Conservation (phyloP, 2,888 invertebrate species). For the Aphidoletes aphidimyza region DNA sequence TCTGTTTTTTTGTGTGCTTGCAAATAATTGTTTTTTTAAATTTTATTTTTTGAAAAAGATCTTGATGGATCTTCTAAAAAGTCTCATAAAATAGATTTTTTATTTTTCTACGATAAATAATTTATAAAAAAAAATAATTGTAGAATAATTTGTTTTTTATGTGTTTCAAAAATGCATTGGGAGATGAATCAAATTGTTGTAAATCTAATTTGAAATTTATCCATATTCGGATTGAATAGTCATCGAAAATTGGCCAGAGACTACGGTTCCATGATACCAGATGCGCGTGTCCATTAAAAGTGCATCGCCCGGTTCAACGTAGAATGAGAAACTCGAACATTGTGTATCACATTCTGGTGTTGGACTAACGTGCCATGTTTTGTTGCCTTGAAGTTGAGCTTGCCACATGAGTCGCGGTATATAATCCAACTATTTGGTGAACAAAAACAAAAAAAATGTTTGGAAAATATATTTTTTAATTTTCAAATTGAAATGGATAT, state of each 20-base stretch:
- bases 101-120: too few relatives aligned
- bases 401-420: slow-evolving; percentile 94
- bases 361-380: slow-evolving; percentile 85
- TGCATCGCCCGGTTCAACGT: slow-evolving; percentile 88
- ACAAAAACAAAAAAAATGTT: slow-evolving; percentile 61
- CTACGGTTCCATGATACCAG: slow-evolving; percentile 91
- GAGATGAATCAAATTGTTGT: too few relatives aligned
- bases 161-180: too few relatives aligned
- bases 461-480: slow-evolving; percentile 9
- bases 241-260: slow-evolving; percentile 84
- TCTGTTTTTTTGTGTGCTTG: too few relatives aligned
- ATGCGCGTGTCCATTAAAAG: slow-evolving; percentile 88
- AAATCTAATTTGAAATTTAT: slow-evolving; percentile 63
- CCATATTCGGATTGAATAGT: slow-evolving; percentile 94
- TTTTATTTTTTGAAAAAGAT: too few relatives aligned
- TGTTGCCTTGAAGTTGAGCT: slow-evolving; percentile 86
- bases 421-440: slow-evolving; percentile 89
- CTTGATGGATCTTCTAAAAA: too few relatives aligned
- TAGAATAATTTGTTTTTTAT: too few relatives aligned
- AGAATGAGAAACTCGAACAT: slow-evolving; percentile 79
- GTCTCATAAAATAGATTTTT: too few relatives aligned
- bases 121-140: too few relatives aligned
- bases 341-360: slow-evolving; percentile 86
- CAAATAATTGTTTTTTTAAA: too few relatives aligned
- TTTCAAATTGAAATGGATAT: neutral